These are phyloP conservation scores for Mystacornis crossleyi DNA, from an alignment of 2,113 vertebrate species.

Conservation along the genomic window DNA sequence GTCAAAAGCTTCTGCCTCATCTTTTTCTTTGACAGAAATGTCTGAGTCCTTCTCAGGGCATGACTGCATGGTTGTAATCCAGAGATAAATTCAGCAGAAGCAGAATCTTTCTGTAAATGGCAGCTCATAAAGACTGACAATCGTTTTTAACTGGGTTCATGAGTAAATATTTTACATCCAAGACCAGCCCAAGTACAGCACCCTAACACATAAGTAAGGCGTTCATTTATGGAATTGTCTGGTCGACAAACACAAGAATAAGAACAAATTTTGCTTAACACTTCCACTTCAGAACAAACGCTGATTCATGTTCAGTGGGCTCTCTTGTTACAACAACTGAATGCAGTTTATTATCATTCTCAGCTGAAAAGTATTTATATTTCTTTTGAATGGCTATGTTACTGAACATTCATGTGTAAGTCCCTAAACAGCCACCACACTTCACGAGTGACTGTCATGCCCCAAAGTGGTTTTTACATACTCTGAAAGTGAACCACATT, in stretches of 20 bases:
- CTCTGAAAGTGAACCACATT: fast-evolving
- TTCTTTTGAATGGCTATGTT: not conserved
- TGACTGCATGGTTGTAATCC: not conserved
- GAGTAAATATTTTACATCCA: not conserved
- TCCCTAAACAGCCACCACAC: not conserved
- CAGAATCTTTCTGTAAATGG: not conserved
- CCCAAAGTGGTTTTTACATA: not conserved
- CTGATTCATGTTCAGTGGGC: not conserved
- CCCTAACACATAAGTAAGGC: not conserved
- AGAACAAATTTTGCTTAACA: not conserved
- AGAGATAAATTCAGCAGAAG: not conserved
- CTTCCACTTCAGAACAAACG: not conserved
- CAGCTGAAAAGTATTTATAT: not conserved
- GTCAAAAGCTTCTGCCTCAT: not conserved
- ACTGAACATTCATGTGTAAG: not conserved
- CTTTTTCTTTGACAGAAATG: not conserved
- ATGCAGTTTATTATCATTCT: not conserved
- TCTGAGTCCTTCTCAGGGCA: not conserved
- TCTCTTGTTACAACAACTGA: not conserved
- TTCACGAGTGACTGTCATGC: not conserved
- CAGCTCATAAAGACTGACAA: not conserved
- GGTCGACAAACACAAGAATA: not conserved
- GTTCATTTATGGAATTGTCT: not conserved
- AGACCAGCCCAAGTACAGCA: not conserved
- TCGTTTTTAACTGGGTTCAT: not conserved